Evolutionary conservation across 2,888 invertebrate species (phyloP).

Genomic region (Lordiphosa andalusiaca): DNA sequence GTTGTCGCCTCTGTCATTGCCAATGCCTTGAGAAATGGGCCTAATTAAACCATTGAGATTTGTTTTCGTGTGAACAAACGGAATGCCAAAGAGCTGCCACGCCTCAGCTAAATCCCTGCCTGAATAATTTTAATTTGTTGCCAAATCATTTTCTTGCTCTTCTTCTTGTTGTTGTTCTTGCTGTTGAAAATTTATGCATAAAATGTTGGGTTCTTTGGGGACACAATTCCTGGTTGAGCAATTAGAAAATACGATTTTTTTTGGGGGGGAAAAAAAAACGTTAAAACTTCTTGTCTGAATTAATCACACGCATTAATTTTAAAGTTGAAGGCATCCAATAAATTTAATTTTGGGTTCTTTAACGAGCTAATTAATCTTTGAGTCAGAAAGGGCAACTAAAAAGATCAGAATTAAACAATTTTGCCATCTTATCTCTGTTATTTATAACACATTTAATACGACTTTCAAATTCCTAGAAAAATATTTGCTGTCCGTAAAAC

Average conservation of each 20-base stretch:
- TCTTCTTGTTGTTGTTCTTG: constrained; percentile 18
- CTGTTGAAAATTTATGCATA: constrained; percentile 14
- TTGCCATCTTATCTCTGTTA: constrained; percentile 18
- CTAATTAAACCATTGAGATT: constrained; percentile 61
- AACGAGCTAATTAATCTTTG: constrained; percentile 37
- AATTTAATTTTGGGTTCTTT: constrained; percentile 46
- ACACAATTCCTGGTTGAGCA: constrained; percentile 50
- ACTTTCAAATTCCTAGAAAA: constrained; percentile 21
- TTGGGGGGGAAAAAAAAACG: background rate
- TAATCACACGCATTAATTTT: constrained; percentile 55
- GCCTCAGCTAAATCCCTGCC: constrained; percentile 23
- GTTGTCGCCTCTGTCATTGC: constrained; percentile 23
- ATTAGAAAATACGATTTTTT: constrained; percentile 48
- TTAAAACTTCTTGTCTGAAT: constrained; percentile 36
- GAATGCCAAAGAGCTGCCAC: constrained; percentile 14
- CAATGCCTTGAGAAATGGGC: constrained; percentile 37
- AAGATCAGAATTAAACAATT: constrained; percentile 14
- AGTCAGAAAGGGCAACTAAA: constrained; percentile 1
- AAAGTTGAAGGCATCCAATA: constrained; percentile 29
- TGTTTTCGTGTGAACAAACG: constrained; percentile 33
- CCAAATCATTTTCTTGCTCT: constrained; percentile 43
- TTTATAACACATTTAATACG: constrained; percentile 38
- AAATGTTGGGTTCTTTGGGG: constrained; percentile 7
- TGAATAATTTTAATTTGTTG: constrained; percentile 41
- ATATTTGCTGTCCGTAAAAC: constrained; percentile 24